These are phyloP conservation scores for Hecatera dysodea DNA, from an alignment of 2,888 invertebrate species.

Conservation along the genomic window DNA sequence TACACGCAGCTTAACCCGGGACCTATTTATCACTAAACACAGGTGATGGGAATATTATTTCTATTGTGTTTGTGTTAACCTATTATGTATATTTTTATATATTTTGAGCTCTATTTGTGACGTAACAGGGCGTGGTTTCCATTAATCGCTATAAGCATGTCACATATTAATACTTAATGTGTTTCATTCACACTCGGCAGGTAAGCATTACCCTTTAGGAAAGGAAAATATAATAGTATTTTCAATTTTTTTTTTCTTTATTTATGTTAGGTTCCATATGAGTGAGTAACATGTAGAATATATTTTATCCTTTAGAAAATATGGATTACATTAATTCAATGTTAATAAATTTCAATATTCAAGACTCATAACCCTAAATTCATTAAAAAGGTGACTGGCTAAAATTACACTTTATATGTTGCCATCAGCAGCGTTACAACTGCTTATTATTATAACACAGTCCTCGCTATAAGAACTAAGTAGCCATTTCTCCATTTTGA, in stretches of 20 bases:
- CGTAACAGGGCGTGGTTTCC: conserved; percentile 59
- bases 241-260: background rate
- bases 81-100: conserved; percentile 50
- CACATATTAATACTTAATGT: conserved; percentile 50
- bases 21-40: conserved; percentile 90
- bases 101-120: conserved; percentile 52
- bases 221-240: background rate
- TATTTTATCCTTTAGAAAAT: background rate
- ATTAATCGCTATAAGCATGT: conserved; percentile 55
- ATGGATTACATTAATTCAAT: background rate
- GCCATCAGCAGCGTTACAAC: background rate
- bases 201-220: conserved; percentile 13
- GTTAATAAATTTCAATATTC: background rate
- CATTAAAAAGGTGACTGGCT: background rate
- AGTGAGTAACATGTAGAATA: background rate
- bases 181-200: conserved; percentile 7
- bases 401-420: background rate
- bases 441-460: background rate
- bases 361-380: background rate
- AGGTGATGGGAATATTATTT: conserved; percentile 90
- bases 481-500: background rate
- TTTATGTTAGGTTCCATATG: background rate
- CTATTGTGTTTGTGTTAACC: conserved; percentile 76
- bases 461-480: background rate
- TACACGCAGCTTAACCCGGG: conserved; percentile 91